phyloP scores from a whole-genome alignment of 2,113 vertebrate genomes.

The Hydrolagus affinis region DNA sequence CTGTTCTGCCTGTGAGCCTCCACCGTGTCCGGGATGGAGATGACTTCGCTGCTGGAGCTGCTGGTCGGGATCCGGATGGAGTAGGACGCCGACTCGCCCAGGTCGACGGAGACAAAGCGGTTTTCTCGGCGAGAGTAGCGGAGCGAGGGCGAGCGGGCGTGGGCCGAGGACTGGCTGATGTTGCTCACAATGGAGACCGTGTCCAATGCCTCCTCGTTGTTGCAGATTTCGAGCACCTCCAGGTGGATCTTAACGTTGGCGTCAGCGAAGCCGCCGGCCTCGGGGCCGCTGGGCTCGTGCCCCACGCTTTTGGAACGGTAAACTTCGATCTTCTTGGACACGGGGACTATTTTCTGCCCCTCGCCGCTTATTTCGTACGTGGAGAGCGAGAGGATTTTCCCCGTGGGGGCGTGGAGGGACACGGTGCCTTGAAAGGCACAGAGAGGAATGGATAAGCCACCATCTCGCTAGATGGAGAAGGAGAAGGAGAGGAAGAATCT shows the following conservation, averaged over 20 bases:
- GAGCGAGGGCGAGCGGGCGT: conserved; percentile 82
- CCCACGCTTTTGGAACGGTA: conserved; percentile 94
- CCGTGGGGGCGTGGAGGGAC: conserved; percentile 82
- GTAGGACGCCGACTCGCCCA: conserved; percentile 87
- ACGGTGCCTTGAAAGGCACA: conserved; percentile 93
- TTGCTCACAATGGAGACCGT: conserved; percentile 93
- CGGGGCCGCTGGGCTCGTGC: conserved; percentile 76
- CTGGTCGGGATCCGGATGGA: conserved; percentile 82
- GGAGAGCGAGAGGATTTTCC: conserved; percentile 88
- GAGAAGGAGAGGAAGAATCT: not conserved
- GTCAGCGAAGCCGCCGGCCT: conserved; percentile 61
- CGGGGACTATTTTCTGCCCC: conserved; percentile 76
- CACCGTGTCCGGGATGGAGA: conserved; percentile 93
- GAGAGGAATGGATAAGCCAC: conserved; percentile 74
- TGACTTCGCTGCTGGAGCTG: conserved; percentile 70
- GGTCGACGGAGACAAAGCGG: conserved; percentile 87
- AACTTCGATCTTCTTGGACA: conserved; percentile 80
- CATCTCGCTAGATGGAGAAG: conserved; percentile 57
- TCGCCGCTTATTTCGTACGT: conserved; percentile 93
- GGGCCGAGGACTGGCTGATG: conserved; percentile 90
- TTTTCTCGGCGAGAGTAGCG: conserved; percentile 89
- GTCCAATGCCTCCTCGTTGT: conserved; percentile 87
- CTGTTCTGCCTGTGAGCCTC: conserved; percentile 90
- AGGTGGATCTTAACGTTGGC: conserved; percentile 92
- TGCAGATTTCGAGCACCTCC: conserved; percentile 93